phyloP scores from a whole-genome alignment of 2,888 invertebrate genomes.

The Orthosia cruda region DNA sequence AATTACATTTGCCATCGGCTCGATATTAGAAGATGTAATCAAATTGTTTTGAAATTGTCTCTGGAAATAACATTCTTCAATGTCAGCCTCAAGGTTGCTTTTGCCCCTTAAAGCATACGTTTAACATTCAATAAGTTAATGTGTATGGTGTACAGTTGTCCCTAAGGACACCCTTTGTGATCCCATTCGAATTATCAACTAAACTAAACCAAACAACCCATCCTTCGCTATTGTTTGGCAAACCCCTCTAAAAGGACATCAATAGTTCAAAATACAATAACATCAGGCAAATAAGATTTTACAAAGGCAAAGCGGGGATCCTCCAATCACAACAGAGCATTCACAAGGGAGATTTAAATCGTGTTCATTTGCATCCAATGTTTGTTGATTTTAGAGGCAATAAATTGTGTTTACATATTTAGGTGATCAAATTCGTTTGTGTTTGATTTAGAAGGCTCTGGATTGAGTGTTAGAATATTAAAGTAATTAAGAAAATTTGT shows the following conservation, averaged over 20 bases:
- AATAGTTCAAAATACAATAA: constrained; percentile 65
- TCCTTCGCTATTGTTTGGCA: constrained; percentile 3
- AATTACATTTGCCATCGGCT: too few species aligned
- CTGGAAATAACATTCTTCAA: background rate
- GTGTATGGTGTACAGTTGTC: background rate
- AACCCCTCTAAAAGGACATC: constrained; percentile 12
- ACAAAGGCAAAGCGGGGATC: constrained; percentile 59
- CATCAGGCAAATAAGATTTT: constrained; percentile 68
- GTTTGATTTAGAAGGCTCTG: constrained; percentile 27
- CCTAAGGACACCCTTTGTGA: background rate
- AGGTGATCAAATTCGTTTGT: constrained; percentile 35
- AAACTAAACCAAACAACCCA: background rate
- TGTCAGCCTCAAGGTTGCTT: background rate
- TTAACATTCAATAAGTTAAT: background rate
- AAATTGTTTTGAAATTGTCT: background rate
- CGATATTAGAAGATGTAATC: too few species aligned
- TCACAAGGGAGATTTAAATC: constrained; percentile 49
- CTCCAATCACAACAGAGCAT: constrained; percentile 58
- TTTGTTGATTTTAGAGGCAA: constrained; percentile 57
- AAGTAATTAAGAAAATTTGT: constrained; percentile 11
- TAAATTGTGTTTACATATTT: constrained; percentile 57
- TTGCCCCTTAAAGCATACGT: too few species aligned
- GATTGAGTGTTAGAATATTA: constrained; percentile 17
- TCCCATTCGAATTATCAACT: background rate
- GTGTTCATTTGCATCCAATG: constrained; percentile 52